Conservation (phyloP, 2,888 invertebrate species). For the Chalcosyrphus nemorum region DNA sequence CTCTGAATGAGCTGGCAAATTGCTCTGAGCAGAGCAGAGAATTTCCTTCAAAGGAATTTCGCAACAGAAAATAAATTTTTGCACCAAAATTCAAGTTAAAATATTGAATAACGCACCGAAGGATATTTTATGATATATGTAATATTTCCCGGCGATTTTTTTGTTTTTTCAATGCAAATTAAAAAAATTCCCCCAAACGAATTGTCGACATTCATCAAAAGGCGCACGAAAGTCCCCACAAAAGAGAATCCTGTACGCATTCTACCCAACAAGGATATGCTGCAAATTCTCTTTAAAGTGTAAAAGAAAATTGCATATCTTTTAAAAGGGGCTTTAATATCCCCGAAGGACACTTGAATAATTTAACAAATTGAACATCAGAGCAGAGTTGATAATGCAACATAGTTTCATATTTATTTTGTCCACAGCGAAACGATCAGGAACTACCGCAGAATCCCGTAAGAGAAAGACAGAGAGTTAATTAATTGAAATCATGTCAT, state of each 20-base stretch:
- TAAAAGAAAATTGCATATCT: not conserved
- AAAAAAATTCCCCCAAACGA: conserved; percentile 15
- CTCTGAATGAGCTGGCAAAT: not conserved
- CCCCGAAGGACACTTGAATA: not conserved
- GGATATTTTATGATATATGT: not conserved
- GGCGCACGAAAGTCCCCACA: too few species aligned
- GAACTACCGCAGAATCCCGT: not conserved
- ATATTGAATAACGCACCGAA: not conserved
- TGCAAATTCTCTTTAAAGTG: too few species aligned
- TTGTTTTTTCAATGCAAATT: not conserved
- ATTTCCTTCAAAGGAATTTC: not conserved
- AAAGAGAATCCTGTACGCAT: not conserved
- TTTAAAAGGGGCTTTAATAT: not conserved
- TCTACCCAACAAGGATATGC: not conserved
- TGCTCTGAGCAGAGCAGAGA: not conserved
- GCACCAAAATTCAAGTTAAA: not conserved
- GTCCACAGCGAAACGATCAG: not conserved
- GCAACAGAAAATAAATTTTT: not conserved
- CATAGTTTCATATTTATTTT: not conserved
- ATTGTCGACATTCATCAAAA: not conserved
- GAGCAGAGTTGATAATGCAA: too few species aligned
- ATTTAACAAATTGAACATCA: not conserved
- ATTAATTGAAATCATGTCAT: conserved; percentile 6
- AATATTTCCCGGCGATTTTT: not conserved
- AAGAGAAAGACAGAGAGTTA: not conserved